phyloP scores from a whole-genome alignment of 1,140 invertebrate species.

The Aphaenogaster ashmeadi region DNA sequence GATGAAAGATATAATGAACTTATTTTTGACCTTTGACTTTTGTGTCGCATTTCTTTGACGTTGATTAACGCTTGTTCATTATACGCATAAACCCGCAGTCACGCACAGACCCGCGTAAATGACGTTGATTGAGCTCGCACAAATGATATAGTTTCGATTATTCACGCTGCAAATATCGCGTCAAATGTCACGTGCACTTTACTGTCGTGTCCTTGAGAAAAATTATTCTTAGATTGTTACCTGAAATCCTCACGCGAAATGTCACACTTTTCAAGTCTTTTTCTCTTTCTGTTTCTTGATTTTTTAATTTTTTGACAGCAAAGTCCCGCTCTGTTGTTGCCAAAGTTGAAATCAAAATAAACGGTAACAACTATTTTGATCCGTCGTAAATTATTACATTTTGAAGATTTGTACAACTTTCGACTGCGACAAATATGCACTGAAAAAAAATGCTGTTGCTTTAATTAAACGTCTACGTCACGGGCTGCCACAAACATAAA shows the following conservation, averaged over 20 bases:
- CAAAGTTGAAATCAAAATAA: not conserved
- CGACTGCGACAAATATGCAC: not conserved
- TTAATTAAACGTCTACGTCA: no score
- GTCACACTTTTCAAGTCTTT: not conserved
- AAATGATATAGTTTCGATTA: slow-evolving; percentile 51
- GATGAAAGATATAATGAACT: not conserved
- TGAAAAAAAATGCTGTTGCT: no score
- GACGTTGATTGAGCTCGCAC: slow-evolving; percentile 14
- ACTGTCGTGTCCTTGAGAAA: not conserved
- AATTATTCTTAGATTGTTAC: slow-evolving; percentile 38
- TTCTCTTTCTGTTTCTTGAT: not conserved
- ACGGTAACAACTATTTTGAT: not conserved
- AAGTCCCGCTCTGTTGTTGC: not conserved
- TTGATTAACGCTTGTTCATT: slow-evolving; percentile 49
- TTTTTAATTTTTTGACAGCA: not conserved
- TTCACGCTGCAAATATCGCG: slow-evolving; percentile 16
- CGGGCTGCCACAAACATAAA: no score
- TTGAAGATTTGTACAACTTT: not conserved
- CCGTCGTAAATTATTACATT: not conserved
- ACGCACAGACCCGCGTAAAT: not conserved
- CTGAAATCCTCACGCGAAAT: slow-evolving; percentile 19
- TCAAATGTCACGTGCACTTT: slow-evolving; percentile 30
- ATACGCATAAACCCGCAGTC: slow-evolving; percentile 9
- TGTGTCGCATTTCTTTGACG: not conserved
- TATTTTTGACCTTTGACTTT: slow-evolving; percentile 15